phyloP scores from a whole-genome alignment of 1,140 invertebrate genomes.

The Drosophila mojavensis region DNA sequence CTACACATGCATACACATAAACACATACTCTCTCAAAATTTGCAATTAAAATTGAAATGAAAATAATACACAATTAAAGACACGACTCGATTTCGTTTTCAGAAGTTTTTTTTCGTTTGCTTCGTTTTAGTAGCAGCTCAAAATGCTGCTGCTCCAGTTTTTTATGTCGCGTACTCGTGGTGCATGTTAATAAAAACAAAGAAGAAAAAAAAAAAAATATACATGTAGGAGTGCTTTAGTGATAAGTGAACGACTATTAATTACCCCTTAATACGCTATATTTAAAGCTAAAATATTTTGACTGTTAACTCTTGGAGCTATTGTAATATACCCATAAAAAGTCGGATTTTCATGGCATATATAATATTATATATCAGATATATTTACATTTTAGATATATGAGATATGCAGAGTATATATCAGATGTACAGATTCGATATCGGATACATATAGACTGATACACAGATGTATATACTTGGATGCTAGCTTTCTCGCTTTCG shows the following conservation, averaged over 20 bases:
- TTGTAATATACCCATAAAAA: no score
- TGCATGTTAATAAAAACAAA: constrained; percentile 57
- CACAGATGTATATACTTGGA: no score
- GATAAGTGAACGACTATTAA: neutral
- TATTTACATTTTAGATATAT: no score
- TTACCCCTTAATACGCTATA: neutral
- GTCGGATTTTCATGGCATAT: no score
- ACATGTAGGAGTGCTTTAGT: neutral
- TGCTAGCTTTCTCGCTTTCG: no score
- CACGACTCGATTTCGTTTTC: constrained; percentile 43
- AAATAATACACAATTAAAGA: constrained; percentile 74
- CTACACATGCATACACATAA: neutral
- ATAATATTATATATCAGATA: no score
- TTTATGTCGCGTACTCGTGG: constrained; percentile 44
- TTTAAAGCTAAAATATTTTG: no score
- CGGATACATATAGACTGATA: no score
- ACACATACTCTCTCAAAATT: constrained; percentile 41
- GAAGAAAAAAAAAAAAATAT: constrained; percentile 27
- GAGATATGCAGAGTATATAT: no score
- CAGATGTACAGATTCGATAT: no score
- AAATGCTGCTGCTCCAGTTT: constrained; percentile 71
- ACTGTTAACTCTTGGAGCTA: no score
- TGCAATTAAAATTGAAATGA: constrained; percentile 81
- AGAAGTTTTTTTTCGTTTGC: constrained; percentile 15
- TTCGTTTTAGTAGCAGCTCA: constrained; percentile 26